Base-by-base conservation (phyloP, 2,113 vertebrate genomes). In the Kryptolebias marmoratus region DNA sequence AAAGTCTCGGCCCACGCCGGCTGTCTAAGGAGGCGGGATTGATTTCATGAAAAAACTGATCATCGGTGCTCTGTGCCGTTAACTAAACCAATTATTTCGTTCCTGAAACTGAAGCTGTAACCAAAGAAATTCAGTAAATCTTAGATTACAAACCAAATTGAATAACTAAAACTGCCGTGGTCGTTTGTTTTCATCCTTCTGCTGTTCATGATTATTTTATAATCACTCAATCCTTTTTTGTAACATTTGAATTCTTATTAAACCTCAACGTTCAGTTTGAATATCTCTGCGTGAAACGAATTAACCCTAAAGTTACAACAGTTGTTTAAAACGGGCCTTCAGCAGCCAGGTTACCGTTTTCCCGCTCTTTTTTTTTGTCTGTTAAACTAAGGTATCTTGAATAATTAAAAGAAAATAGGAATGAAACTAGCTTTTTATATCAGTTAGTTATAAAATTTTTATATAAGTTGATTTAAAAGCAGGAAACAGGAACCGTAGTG, bases 1-100 rank as follows among this genome's bases (percentile, higher is more conserved):
- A 42, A 84, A 59, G 32, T 75, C 50, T 57, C 62, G 0, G 62
- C 28, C 65, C 28, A 49, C 22, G 2, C 22, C 1, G 18, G 31
- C 15, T 18, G 39, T 64, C 49, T 0, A 59, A 76, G 50, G 27
- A 68, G 54, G 61, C n/a, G 0, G 45, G 48, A 77, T 64, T 83
- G 68, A 83, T 80, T 87, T 57, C 13, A 64, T 42, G 30, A 1
- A 48, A 54, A 82, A 84, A 56, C 13, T 53, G 61, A 82, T 81
- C 11, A 47, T 52, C 67, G n/a, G 27, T 49, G 8, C 56, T 27
- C 12, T 16, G 14, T 6, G 8, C 28, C 50, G 4, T 60, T 30
- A 75, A 66, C 48, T 28, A 11, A 0, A 28, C 4, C 1, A 0
- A 28, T n/a, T 47, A 28, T 64, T 0, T 1, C 5, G 16, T 65